Base-by-base conservation (phyloP, 2,888 invertebrate genomes). In the Pheosia gnoma region DNA sequence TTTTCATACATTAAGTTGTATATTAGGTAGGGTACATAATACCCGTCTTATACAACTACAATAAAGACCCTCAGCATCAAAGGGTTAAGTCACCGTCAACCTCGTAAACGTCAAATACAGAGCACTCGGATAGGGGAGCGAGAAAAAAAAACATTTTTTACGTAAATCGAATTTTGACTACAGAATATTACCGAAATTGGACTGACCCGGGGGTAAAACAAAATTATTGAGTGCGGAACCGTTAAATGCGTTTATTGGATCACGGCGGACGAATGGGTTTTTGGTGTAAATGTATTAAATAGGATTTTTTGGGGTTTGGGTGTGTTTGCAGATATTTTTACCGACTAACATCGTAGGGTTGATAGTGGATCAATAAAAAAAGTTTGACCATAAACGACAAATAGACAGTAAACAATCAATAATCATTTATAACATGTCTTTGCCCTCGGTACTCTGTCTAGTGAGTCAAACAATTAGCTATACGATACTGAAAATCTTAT, bases 111-210 rank as follows among this genome's bases (percentile, higher is more conserved):
- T 80, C 80, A 83, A 84, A 83, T 79, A 83, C 89, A 87, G 87
- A 83, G 75, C 80, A 81, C 84, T 71, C 72, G 73, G 71, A 71
- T 79, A 82, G 85, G 88, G 86, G 82, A 79, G 72, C 68, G 65
- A 63, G 78, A 79, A 83, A 54, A 54, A 55, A n/a, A 79, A 79
- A 75, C 77, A 81, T 88, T 89, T 87, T 89, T 89, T 88, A 80
- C 83, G 86, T 86, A 89, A 92, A 91, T 90, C 83, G 82, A 88
- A 84, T 91, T 91, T 87, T 86, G 86, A 87, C 82, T 78, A 80
- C 71, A 81, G 84, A 83, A 85, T 90, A 85, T 89, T 89, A 87
- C 79, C 78, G 68, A 84, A 89, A 91, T 91, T 89, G 88, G 83
- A 88, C 81, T 89, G 88, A 87, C 89, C 90, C 83, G 70, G 84